Evolutionary conservation across 2,113 vertebrate genomes (phyloP).

Genomic region (Butorides virescens): DNA sequence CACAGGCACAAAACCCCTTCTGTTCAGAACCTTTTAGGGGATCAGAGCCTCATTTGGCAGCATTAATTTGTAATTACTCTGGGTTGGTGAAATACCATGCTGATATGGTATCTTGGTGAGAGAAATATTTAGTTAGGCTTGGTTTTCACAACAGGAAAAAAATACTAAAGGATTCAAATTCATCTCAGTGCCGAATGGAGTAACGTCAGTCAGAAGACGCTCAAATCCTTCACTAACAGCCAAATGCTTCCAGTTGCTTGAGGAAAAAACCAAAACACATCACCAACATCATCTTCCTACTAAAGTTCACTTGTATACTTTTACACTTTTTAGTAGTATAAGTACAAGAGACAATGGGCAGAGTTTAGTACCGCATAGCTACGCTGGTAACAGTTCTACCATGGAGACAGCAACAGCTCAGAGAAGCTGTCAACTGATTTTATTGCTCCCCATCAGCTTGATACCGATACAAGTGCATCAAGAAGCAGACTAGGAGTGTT

Average conservation of each 20-base stretch:
- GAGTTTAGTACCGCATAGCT: background rate
- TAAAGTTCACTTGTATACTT: background rate
- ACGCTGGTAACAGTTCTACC: background rate
- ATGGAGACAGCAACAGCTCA: background rate
- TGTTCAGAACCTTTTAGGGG: background rate
- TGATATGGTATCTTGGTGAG: background rate
- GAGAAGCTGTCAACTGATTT: background rate
- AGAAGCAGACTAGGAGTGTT: background rate
- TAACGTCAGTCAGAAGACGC: background rate
- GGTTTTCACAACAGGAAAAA: background rate
- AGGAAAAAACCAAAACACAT: background rate
- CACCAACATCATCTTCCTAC: background rate
- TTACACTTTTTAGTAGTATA: background rate
- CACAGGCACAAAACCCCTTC: background rate
- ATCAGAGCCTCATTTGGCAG: background rate
- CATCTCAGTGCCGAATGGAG: background rate
- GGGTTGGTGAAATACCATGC: background rate
- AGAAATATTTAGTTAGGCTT: background rate
- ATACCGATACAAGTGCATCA: fast-evolving
- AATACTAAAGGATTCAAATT: background rate
- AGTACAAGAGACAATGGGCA: background rate
- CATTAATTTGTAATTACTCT: background rate
- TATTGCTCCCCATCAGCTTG: background rate
- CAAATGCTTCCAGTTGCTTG: background rate
- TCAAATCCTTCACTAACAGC: background rate